Base-by-base conservation (phyloP, 2,888 invertebrate genomes). In the Magallana nippona region DNA sequence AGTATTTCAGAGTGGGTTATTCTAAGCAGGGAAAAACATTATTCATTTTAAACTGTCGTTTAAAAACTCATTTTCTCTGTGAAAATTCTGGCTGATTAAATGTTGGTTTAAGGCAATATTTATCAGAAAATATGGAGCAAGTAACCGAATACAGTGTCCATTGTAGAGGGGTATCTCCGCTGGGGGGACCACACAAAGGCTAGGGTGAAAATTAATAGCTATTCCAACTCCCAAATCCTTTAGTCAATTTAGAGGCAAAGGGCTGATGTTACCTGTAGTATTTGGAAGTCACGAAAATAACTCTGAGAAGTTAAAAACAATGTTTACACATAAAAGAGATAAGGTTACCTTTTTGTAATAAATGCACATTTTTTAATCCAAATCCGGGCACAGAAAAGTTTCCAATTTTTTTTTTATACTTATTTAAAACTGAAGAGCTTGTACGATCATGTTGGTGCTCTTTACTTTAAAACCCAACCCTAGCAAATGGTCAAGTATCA, bases 401-500 rank as follows among this genome's bases (percentile, higher is more conserved):
- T 71, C 22, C 22, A 71, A 15, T 22, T n/a, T 13, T 27, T n/a
- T 27, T n/a, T n/a, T n/a, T n/a, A 13, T 10, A 11, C 22, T 22
- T 22, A 22, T 63, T 22, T 71, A 22, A 13, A 63, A 71, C 22
- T 11, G 32, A 71, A 27, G 15, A 22, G 71, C 27, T 27, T 27
- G 71, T 32, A 71, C 10, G 27, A 3, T 27, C 71, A 71, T 27
- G 27, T 71, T 8, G 32, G 27, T 5, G 15, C 71, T 32, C 27
- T 71, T 71, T 32, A 27, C 5, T 13, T 8, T 22, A 19, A 22
- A 71, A 22, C 71, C 32, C 32, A 13, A 56, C 19, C 57, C 55
- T 22, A 22, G 57, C 57, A 79, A 79, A 79, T 57, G 71, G 78
- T 56, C 56, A 78, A 56, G 79, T 79, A 79, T 79, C 79, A 79